Evolutionary conservation across 2,797 vertebrate genomes (phyloP).

Genomic region (Ambastaia sidthimunki): DNA sequence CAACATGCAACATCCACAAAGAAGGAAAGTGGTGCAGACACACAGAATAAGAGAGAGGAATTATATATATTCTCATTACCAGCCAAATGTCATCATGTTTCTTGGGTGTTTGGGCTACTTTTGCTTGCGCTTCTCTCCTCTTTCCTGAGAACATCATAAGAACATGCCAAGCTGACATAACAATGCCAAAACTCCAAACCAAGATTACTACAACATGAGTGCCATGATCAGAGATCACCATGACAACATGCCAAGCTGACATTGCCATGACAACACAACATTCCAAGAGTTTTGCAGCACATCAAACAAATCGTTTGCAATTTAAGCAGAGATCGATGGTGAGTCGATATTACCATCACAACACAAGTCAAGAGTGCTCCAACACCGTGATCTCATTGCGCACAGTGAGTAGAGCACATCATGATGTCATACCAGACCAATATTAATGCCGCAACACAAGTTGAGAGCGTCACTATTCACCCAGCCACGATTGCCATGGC

Average conservation of each 20-base stretch:
- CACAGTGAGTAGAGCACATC: background rate
- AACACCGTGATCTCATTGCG: slow-evolving; percentile 16
- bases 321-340: slow-evolving; percentile 8
- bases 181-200: slow-evolving; percentile 70
- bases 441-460: slow-evolving; percentile 7
- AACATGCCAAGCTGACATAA: slow-evolving; percentile 54
- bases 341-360: slow-evolving; percentile 28
- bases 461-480: slow-evolving; percentile 38
- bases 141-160: slow-evolving; percentile 68
- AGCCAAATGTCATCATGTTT: slow-evolving; percentile 62
- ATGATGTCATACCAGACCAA: slow-evolving; percentile 27
- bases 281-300: slow-evolving; percentile 31
- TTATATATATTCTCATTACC: slow-evolving; percentile 61
- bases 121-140: slow-evolving; percentile 58
- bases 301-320: slow-evolving; percentile 64
- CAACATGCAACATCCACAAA: slow-evolving; percentile 40
- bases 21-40: slow-evolving; percentile 74
- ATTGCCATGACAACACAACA: slow-evolving; percentile 49
- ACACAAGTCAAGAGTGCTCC: slow-evolving; percentile 69
- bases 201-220: slow-evolving; percentile 50
- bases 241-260: slow-evolving; percentile 52
- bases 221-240: slow-evolving; percentile 42
- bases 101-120: slow-evolving; percentile 62
- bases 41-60: slow-evolving; percentile 70
- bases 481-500: slow-evolving; percentile 35